These are phyloP conservation scores for Alcedo quadribrachys DNA, from an alignment of 2,797 vertebrate genomes.

Conservation along the genomic window DNA sequence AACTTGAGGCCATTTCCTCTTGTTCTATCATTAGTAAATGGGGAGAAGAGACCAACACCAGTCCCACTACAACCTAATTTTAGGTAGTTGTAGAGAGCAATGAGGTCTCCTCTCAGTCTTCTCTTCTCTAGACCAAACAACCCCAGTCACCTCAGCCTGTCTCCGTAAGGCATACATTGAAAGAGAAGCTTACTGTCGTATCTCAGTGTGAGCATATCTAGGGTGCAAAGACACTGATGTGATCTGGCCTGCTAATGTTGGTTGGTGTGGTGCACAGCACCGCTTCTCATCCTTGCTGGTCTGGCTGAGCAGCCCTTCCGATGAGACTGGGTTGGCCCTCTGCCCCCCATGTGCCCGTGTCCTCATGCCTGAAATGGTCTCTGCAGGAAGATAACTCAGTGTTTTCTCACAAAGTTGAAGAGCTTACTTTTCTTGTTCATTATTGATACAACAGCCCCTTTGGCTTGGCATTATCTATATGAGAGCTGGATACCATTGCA, in stretches of 20 bases:
- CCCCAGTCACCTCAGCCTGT: no score
- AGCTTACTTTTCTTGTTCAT: not conserved
- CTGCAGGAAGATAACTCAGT: not conserved
- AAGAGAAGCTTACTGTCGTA: no score
- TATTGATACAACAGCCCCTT: not conserved
- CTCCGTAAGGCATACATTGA: no score
- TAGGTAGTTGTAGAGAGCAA: no score
- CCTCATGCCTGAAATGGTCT: rapidly evolving
- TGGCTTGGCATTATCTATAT: not conserved
- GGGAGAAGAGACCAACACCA: no score
- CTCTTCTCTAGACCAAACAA: no score
- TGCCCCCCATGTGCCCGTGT: not conserved
- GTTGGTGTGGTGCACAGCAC: not conserved
- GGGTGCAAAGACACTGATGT: no score
- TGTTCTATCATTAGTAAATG: no score
- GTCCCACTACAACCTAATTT: no score
- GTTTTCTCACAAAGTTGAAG: not conserved
- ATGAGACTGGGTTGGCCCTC: not conserved
- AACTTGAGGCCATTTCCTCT: no score
- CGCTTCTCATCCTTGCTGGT: not conserved
- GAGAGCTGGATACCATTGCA: not conserved
- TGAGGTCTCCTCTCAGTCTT: no score
- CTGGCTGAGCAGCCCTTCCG: not conserved
- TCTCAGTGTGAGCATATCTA: not conserved
- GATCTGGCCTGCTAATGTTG: not conserved